These are phyloP conservation scores for Pantherophis vulpinus DNA, from an alignment of 2,797 vertebrate genomes.

Conservation along the genomic window DNA sequence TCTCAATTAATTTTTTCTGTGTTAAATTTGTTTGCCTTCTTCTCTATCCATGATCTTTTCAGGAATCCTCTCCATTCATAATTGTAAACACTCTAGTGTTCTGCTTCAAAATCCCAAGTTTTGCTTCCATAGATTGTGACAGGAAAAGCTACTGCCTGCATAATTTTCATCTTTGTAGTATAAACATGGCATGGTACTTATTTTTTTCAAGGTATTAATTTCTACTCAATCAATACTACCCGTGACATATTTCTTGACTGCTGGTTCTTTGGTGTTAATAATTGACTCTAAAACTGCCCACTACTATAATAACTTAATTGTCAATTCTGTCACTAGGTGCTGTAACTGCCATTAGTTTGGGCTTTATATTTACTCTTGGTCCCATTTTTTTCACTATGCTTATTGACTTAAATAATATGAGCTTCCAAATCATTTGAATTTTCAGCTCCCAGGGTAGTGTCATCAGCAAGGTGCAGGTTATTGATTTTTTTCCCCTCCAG, in stretches of 20 bases:
- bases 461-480: not conserved
- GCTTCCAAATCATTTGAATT: not conserved
- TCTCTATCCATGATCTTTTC: not conserved
- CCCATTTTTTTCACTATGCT: not conserved
- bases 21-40: not conserved
- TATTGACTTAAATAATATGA: not conserved
- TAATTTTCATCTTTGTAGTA: not conserved
- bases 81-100: not conserved
- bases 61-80: not conserved
- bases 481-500: not conserved
- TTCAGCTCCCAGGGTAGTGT: not conserved
- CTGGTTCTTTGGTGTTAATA: not conserved
- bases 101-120: not conserved
- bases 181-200: not conserved
- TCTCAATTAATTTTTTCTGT: not conserved
- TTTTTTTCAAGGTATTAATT: not conserved
- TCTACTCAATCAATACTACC: not conserved
- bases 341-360: not conserved
- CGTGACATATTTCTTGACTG: not conserved
- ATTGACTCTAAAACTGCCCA: not conserved
- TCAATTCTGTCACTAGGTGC: not conserved
- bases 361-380: not conserved
- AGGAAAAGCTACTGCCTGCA: not conserved
- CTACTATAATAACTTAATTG: not conserved
- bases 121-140: not conserved